phyloP scores from a whole-genome alignment of 2,888 invertebrate genomes.

The Cataglyphis albicans region DNA sequence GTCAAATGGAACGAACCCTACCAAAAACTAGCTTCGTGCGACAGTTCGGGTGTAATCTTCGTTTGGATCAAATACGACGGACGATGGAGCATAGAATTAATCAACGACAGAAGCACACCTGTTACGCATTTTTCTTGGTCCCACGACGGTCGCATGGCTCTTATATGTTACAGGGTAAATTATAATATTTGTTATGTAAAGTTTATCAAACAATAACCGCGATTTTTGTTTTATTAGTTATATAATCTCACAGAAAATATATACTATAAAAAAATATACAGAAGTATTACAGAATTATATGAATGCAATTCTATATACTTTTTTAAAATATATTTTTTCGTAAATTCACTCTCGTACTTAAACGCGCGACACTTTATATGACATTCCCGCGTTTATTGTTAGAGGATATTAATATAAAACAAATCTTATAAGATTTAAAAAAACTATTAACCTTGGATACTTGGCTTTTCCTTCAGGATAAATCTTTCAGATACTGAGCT shows the following conservation, averaged over 20 bases:
- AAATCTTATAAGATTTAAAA: too few species aligned
- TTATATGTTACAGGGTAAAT: slow-evolving; percentile 97
- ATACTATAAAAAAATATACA: neutral
- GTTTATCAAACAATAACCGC: neutral
- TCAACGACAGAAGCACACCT: slow-evolving; percentile 98
- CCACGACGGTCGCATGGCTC: slow-evolving; percentile 98
- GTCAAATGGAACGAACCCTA: slow-evolving; percentile 99
- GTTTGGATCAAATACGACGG: slow-evolving; percentile 99
- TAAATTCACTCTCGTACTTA: too few species aligned
- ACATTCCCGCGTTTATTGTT: too few species aligned
- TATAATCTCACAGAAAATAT: neutral
- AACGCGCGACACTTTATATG: too few species aligned
- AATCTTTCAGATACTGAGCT: too few species aligned
- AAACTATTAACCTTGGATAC: too few species aligned
- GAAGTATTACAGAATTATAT: neutral
- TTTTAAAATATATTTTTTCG: too few species aligned
- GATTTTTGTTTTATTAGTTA: slow-evolving; percentile 5
- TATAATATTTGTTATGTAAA: neutral
- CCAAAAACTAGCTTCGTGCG: slow-evolving; percentile 98
- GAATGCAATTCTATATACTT: neutral
- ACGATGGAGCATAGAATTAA: slow-evolving; percentile 99
- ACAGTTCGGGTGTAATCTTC: slow-evolving; percentile 98
- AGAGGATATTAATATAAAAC: too few species aligned
- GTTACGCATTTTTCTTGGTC: slow-evolving; percentile 99
- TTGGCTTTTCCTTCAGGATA: too few species aligned